phyloP scores from a whole-genome alignment of 2,113 vertebrate species.

The Actenoides hombroni region DNA sequence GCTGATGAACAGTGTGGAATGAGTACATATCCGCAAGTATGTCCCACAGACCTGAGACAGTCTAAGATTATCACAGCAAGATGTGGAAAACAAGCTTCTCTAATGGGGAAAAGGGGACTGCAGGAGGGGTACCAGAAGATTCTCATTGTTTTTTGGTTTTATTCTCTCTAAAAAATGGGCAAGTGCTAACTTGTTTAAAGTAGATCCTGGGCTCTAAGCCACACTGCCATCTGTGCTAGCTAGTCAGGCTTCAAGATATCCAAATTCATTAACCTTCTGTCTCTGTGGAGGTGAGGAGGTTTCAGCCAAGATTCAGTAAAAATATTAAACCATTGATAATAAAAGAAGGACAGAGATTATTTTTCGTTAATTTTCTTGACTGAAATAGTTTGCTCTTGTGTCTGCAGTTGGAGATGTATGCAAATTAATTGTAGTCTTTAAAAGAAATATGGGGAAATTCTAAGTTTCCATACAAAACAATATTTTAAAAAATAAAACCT shows the following conservation, averaged over 20 bases:
- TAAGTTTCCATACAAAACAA: neutral
- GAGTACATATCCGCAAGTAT: neutral
- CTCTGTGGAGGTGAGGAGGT: neutral
- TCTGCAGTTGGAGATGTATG: neutral
- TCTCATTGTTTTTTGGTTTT: neutral
- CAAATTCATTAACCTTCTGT: neutral
- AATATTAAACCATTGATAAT: neutral
- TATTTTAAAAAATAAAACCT: neutral
- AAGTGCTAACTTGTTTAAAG: neutral
- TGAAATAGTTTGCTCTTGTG: neutral
- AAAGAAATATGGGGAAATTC: neutral
- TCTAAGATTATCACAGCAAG: neutral
- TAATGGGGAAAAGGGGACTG: neutral
- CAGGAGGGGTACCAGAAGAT: neutral
- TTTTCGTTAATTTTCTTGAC: neutral
- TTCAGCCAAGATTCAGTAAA: neutral
- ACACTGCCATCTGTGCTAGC: neutral
- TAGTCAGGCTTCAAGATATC: neutral
- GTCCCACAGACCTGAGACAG: neutral
- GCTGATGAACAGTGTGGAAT: neutral
- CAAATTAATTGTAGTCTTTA: neutral
- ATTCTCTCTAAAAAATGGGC: neutral
- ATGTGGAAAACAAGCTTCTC: neutral
- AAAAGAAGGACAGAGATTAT: neutral
- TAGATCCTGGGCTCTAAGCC: slow-evolving; percentile 10